A percentile compares a stretch with the other conserved stretches of the same genome.
These are phyloP conservation scores for Anser cygnoides DNA, from an alignment of 2,113 vertebrate genomes.

Conservation along the genomic window DNA sequence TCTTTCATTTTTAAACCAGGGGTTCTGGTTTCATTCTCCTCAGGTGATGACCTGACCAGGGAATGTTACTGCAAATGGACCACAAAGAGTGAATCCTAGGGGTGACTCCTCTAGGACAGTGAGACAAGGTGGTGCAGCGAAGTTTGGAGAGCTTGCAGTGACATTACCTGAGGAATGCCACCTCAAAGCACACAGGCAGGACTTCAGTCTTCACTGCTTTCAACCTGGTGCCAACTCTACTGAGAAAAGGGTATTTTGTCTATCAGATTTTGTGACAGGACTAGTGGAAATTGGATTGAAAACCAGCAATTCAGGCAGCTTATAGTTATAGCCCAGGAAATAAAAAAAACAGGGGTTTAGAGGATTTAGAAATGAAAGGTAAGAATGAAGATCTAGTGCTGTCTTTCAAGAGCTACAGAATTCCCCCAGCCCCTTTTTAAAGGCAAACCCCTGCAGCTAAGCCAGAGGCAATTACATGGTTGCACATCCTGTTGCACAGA, in stretches of 20 bases:
- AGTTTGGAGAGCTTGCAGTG: background rate
- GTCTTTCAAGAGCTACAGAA: background rate
- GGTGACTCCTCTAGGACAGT: background rate
- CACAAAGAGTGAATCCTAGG: background rate
- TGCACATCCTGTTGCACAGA: background rate
- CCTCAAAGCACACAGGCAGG: background rate
- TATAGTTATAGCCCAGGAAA: conserved; percentile 22
- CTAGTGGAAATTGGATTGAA: conserved; percentile 11
- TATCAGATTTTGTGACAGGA: conserved; percentile 23
- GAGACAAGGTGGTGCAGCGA: background rate
- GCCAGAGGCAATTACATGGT: background rate
- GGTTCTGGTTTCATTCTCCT: background rate
- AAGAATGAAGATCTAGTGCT: background rate
- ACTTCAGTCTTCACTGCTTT: background rate
- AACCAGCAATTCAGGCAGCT: conserved; percentile 7
- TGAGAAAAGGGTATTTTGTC: conserved; percentile 2
- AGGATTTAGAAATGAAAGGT: conserved; percentile 23
- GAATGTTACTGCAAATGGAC: background rate
- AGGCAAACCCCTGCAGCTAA: background rate
- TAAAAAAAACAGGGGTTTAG: conserved; percentile 16
- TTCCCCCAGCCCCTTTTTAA: background rate
- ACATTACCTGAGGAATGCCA: background rate
- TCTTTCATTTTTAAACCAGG: background rate
- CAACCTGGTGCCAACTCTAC: background rate
- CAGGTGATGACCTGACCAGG: background rate